Evolutionary conservation across 1,140 invertebrate species (phyloP).

Genomic region (Scaptomyza hsui): DNA sequence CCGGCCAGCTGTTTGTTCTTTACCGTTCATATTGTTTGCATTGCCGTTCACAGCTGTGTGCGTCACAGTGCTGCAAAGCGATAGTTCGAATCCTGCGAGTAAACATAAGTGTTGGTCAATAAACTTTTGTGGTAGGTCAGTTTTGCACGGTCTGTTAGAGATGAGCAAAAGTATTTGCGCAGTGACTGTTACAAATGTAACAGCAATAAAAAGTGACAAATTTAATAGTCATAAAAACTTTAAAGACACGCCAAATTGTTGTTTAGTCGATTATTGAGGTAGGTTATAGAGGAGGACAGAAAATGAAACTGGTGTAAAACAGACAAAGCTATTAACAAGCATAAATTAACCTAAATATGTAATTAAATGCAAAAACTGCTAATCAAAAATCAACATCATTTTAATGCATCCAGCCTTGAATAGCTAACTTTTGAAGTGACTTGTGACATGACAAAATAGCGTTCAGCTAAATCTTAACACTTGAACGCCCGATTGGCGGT

Average conservation of each 20-base stretch:
- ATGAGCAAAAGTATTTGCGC: neutral
- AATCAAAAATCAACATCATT: neutral
- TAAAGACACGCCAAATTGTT: too few species aligned
- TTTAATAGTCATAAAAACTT: neutral
- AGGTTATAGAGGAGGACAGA: neutral
- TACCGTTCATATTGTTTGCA: constrained; percentile 69
- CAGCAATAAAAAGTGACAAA: neutral
- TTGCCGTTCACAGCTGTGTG: constrained; percentile 50
- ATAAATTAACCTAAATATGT: constrained; percentile 1
- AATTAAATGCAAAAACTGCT: neutral
- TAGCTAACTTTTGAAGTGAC: neutral
- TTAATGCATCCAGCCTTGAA: neutral
- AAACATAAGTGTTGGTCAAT: constrained; percentile 21
- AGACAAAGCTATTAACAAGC: neutral
- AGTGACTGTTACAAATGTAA: constrained; percentile 5
- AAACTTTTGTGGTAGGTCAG: constrained; percentile 14
- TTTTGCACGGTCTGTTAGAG: constrained; percentile 3
- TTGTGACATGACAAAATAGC: constrained; percentile 11
- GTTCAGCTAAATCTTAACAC: constrained; percentile 18
- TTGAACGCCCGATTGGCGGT: constrained; percentile 24
- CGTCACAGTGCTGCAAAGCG: constrained; percentile 35
- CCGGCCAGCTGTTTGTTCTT: constrained; percentile 62
- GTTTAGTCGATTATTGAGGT: neutral
- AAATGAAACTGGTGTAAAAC: neutral
- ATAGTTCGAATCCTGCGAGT: constrained; percentile 13